Base-by-base conservation (phyloP, 2,113 vertebrate genomes). In the Struthio camelus region DNA sequence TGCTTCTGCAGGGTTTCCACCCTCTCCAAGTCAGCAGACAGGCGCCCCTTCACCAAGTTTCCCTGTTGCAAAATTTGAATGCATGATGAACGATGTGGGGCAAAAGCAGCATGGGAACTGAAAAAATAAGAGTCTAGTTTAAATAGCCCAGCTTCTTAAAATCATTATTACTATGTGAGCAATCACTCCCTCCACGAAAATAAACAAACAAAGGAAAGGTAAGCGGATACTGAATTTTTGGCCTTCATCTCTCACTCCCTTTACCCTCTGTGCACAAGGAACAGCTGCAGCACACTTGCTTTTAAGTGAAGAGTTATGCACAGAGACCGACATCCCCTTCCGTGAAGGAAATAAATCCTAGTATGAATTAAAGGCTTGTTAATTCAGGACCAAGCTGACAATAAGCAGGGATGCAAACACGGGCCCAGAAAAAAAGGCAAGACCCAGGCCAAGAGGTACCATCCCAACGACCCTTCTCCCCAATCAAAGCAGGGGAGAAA, bases 51-150 rank as follows among this genome's bases (percentile, higher is more conserved):
- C 32, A 46, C 42, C 44, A 69, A 22, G 13, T 34, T 51, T 72
- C 15, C 27, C 11, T 12, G 17, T 12, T 32, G 8, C 0, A 0
- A 89, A 53, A 53, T n/a, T 17, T 53, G 22, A 53, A 53, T n/a
- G n/a, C n/a, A n/a, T n/a, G n/a, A 53, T 4, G 13, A 53, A 46
- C 0, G 2, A 80, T 11, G 50, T 2, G 1, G 13, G 10, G 23
- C 9, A 44, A 77, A 79, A 83, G 10, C 53, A 58, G 58, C 1
- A 53, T 59, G 4, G 9, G 42, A 46, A 22, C 44, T 22, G n/a
- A 69, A n/a, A 83, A 79, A 22, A 4, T 6, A 11, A 78, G n/a
- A 70, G 75, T 9, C 18, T 23, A 16, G 10, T 62, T 84, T 71
- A 46, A 87, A 65, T 11, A 28, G 24, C 8, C n/a, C 46, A 56